phyloP scores from a whole-genome alignment of 2,113 vertebrate species.

The Bungarus multicinctus region DNA sequence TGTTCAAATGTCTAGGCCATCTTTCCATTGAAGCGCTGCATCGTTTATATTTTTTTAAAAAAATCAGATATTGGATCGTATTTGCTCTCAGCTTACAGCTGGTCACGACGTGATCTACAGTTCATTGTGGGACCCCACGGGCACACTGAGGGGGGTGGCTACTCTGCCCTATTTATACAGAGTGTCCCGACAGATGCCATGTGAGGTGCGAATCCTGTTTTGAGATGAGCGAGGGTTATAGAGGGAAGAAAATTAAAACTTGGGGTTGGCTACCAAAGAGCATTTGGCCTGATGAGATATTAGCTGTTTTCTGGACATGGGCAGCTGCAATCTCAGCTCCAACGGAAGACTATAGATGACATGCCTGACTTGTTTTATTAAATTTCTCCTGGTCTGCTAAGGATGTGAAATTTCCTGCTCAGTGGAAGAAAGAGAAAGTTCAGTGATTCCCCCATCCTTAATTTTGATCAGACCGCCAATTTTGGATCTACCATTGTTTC shows the following conservation, averaged over 20 bases:
- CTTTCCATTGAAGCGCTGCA: not conserved
- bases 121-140: not conserved
- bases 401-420: conserved; percentile 20
- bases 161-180: not conserved
- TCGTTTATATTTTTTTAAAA: not conserved
- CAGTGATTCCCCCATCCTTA: conserved; percentile 2
- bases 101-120: not conserved
- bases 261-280: not conserved
- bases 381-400: not conserved
- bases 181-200: not conserved
- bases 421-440: conserved; percentile 1
- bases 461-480: not conserved
- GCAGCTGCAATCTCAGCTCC: not conserved
- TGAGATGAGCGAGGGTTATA: not conserved
- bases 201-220: not conserved
- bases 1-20: not conserved
- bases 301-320: not conserved
- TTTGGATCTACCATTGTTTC: not conserved
- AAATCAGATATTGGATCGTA: not conserved
- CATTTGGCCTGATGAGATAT: conserved; percentile 3
- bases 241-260: not conserved
- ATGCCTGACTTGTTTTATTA: conserved; percentile 6
- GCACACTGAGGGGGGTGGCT: not conserved
- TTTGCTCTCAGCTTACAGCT: not conserved
- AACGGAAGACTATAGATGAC: not conserved